Percentiles rank a stretch among this genome's conserved stretches.
phyloP scores from a whole-genome alignment of 2,797 vertebrate species.

The Toxotes lorentzi region DNA sequence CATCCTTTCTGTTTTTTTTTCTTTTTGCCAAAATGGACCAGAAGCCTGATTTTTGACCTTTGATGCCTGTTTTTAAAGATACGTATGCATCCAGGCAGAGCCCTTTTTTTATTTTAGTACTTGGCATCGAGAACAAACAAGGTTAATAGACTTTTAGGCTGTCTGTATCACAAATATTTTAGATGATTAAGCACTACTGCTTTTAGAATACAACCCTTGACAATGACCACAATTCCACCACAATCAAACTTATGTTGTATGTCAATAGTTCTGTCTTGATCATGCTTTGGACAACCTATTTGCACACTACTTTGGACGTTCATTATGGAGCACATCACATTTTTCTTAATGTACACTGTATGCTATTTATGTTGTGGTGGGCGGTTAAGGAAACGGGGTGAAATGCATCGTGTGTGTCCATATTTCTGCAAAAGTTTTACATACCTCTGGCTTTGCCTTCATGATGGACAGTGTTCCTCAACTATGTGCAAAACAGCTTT shows the following conservation, averaged over 20 bases:
- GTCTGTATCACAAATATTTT: slow-evolving; percentile 41
- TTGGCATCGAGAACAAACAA: slow-evolving; percentile 46
- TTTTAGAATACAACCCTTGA: slow-evolving; percentile 55
- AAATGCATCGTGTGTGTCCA: slow-evolving; percentile 29
- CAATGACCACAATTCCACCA: slow-evolving; percentile 27
- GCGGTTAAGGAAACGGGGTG: slow-evolving; percentile 36
- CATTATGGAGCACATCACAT: slow-evolving; percentile 39
- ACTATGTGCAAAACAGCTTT: slow-evolving; percentile 54
- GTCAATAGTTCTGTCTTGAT: slow-evolving; percentile 35
- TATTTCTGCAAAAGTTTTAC: slow-evolving; percentile 55
- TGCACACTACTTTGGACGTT: slow-evolving; percentile 48
- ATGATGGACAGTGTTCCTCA: slow-evolving; percentile 34
- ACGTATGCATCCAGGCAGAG: slow-evolving; percentile 3
- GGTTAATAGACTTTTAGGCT: slow-evolving; percentile 31
- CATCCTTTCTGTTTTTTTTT: background rate
- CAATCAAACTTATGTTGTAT: slow-evolving; percentile 47
- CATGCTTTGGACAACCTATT: slow-evolving; percentile 35
- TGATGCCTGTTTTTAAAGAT: slow-evolving; percentile 28
- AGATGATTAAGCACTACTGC: slow-evolving; percentile 31
- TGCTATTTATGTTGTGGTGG: slow-evolving; percentile 61
- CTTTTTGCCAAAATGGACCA: slow-evolving; percentile 71
- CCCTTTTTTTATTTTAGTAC: slow-evolving; percentile 31
- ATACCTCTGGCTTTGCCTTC: slow-evolving; percentile 70
- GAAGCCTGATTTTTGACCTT: slow-evolving; percentile 47
- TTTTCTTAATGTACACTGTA: slow-evolving; percentile 37